These are phyloP conservation scores for Callyntrura guangdongensis DNA, from an alignment of 2,888 invertebrate species.

Conservation along the genomic window DNA sequence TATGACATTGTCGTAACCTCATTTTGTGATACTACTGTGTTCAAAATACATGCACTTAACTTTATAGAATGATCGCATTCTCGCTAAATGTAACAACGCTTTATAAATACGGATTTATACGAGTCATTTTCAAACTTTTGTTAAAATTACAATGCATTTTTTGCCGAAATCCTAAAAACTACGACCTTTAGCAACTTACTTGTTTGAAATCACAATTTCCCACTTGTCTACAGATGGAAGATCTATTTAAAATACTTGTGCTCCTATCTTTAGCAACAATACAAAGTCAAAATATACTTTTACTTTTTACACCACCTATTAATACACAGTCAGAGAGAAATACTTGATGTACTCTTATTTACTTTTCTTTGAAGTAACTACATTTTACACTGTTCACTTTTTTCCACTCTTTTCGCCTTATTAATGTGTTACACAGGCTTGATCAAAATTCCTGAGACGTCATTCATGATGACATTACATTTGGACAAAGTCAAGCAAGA, in stretches of 20 bases:
- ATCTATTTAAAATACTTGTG: too few species aligned
- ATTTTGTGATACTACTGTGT: background rate
- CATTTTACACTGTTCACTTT: constrained; percentile 29
- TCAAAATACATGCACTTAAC: background rate
- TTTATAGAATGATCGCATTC: too few species aligned
- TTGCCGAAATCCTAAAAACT: too few species aligned
- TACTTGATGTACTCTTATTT: background rate
- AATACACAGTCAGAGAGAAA: background rate
- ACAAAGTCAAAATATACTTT: background rate
- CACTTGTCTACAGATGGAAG: too few species aligned
- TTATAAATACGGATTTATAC: background rate
- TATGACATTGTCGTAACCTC: constrained; percentile 20
- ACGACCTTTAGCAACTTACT: too few species aligned
- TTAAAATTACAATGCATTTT: too few species aligned
- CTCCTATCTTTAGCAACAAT: background rate
- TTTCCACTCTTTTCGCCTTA: constrained; percentile 1
- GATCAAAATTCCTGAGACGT: constrained; percentile 50
- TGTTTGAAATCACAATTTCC: too few species aligned
- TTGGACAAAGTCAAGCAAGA: constrained; percentile 27
- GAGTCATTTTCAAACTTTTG: too few species aligned
- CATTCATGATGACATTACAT: constrained; percentile 54
- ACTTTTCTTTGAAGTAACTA: background rate
- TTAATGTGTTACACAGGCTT: constrained; percentile 36
- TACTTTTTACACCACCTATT: background rate
- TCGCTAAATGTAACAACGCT: too few species aligned